Conservation (phyloP, 1,140 invertebrate genomes). For the Bombyx mori region ASM3026992v2 NC_085133.1:1589001-1589500, state of each 20-base stretch:
- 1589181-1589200: constrained; percentile 24
- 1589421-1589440: constrained; percentile 28
- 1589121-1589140: constrained; percentile 28
- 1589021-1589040: neutral
- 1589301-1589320: constrained; percentile 33
- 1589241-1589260: constrained; percentile 9
- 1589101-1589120: constrained; percentile 32
- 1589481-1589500: neutral
- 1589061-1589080: constrained; percentile 35
- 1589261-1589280: constrained; percentile 32
- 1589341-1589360: constrained; percentile 32
- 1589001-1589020: constrained; percentile 2
- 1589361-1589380: constrained; percentile 24
- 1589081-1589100: constrained; percentile 30
- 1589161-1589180: constrained; percentile 21
- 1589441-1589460: constrained; percentile 39
- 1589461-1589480: constrained; percentile 18
- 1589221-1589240: constrained; percentile 38
- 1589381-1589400: constrained; percentile 26
- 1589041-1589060: constrained; percentile 1
- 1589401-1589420: constrained; percentile 30
- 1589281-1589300: constrained; percentile 26
- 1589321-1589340: constrained; percentile 23
- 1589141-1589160: constrained; percentile 40
- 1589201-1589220: constrained; percentile 39